Conservation (phyloP, 2,888 invertebrate species). For the Rhamphomyia laevipes region DNA sequence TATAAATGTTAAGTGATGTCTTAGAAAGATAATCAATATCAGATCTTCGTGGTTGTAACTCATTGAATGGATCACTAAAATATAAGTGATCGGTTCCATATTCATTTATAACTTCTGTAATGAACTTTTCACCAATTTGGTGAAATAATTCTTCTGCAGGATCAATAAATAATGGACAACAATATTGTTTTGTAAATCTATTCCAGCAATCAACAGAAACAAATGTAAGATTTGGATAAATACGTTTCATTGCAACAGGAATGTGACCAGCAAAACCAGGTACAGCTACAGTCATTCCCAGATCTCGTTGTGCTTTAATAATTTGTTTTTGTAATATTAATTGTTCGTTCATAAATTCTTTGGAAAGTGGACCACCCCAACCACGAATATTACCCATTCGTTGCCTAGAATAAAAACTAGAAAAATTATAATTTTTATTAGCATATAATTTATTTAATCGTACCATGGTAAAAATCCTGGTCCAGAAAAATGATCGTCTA, state of each 20-base stretch:
- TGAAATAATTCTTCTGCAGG: constrained; percentile 68
- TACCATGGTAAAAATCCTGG: constrained; percentile 91
- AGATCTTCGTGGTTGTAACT: constrained; percentile 58
- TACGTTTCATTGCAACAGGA: no score
- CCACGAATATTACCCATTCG: no score
- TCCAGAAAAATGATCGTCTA: constrained; percentile 74
- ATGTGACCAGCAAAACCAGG: no score
- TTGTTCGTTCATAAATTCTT: constrained; percentile 59
- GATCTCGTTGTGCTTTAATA: constrained; percentile 53
- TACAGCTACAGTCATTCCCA: no score
- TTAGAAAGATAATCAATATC: constrained; percentile 49
- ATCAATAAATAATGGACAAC: constrained; percentile 65
- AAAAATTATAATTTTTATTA: not conserved
- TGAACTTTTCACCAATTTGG: constrained; percentile 61
- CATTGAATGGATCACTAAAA: constrained; percentile 89
- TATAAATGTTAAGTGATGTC: constrained; percentile 58
- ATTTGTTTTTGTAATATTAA: constrained; percentile 60
- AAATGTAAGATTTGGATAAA: no score
- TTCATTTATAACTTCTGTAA: no score
- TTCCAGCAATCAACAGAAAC: constrained; percentile 73
- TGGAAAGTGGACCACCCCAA: constrained; percentile 70
- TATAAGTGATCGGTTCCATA: constrained; percentile 82
- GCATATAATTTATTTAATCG: not conserved
- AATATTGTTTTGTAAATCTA: constrained; percentile 52
- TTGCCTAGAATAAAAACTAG: no score